phyloP scores from a whole-genome alignment of 1,140 invertebrate species.

The Nasonia giraulti region DNA sequence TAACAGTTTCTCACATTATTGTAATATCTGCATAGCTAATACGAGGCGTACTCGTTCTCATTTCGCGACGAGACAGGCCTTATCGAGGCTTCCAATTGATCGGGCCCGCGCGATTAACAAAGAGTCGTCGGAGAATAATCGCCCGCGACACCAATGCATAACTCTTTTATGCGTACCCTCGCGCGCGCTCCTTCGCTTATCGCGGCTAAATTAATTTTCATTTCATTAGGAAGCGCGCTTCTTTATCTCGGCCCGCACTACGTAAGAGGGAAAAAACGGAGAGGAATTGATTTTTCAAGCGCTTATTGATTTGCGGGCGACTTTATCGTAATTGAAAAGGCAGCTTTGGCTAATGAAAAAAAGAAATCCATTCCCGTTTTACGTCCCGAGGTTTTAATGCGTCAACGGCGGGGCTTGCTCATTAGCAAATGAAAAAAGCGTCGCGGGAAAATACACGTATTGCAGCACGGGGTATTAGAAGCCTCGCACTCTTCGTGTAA shows the following conservation, averaged over 20 bases:
- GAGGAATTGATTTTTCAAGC: constrained; percentile 11
- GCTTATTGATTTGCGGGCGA: neutral
- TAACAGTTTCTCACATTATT: neutral
- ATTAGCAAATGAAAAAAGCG: neutral
- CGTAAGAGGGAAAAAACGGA: too few relatives aligned
- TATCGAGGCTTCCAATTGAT: constrained; percentile 1
- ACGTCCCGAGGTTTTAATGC: neutral
- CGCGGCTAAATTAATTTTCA: constrained; percentile 40
- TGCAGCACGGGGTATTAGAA: too few relatives aligned
- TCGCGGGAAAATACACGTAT: too few relatives aligned
- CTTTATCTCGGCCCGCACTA: too few relatives aligned
- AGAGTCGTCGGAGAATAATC: neutral
- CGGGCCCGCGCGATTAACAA: too few relatives aligned
- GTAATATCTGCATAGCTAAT: too few relatives aligned
- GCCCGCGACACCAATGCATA: constrained; percentile 45
- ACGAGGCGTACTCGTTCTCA: neutral
- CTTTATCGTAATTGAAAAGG: constrained; percentile 36
- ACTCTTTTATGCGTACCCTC: neutral
- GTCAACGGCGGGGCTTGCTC: neutral
- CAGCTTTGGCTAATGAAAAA: constrained; percentile 20
- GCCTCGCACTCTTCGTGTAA: neutral
- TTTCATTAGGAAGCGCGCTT: constrained; percentile 25
- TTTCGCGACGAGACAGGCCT: neutral
- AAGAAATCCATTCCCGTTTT: neutral
- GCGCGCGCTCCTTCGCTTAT: constrained; percentile 30